Percentiles rank a stretch among this genome's conserved stretches.
Evolutionary conservation across 1,140 invertebrate species (phyloP).

Genomic region (Globodera rostochiensis): DNA sequence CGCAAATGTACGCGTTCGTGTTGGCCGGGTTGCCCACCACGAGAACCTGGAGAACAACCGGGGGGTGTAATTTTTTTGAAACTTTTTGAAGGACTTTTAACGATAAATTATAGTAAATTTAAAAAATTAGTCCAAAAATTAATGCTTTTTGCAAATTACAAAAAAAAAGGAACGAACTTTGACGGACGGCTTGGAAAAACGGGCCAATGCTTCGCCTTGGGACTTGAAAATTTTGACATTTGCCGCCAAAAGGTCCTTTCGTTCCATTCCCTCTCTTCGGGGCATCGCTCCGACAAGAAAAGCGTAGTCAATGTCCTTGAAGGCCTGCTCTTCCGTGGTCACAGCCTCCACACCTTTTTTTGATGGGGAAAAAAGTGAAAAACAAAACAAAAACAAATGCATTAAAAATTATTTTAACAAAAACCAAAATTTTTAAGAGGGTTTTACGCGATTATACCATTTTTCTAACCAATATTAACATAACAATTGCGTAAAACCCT

Average conservation of each 20-base stretch:
- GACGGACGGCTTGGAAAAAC: slow-evolving; percentile 88
- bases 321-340: slow-evolving; percentile 82
- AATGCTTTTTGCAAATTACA: too few species aligned
- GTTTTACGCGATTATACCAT: too few species aligned
- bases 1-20: slow-evolving; percentile 89
- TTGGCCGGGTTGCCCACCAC: slow-evolving; percentile 99
- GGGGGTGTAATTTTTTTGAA: not conserved
- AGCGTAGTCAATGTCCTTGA: slow-evolving; percentile 94
- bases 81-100: not conserved
- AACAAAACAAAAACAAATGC: slow-evolving; percentile 12
- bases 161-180: slow-evolving; percentile 73
- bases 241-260: slow-evolving; percentile 90
- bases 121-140: too few species aligned
- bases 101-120: too few species aligned
- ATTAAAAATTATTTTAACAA: not conserved
- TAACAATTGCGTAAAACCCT: too few species aligned
- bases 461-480: too few species aligned
- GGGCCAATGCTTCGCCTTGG: slow-evolving; percentile 85
- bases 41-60: slow-evolving; percentile 70
- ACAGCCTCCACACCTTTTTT: slow-evolving; percentile 79
- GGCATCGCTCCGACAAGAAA: slow-evolving; percentile 99
- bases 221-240: slow-evolving; percentile 99
- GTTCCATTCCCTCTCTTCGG: slow-evolving; percentile 95
- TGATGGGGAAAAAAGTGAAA: too few species aligned
- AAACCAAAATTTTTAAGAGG: not conserved